Conservation (phyloP, 2,113 vertebrate genomes). For the Brachypodius melanocephalos region DNA sequence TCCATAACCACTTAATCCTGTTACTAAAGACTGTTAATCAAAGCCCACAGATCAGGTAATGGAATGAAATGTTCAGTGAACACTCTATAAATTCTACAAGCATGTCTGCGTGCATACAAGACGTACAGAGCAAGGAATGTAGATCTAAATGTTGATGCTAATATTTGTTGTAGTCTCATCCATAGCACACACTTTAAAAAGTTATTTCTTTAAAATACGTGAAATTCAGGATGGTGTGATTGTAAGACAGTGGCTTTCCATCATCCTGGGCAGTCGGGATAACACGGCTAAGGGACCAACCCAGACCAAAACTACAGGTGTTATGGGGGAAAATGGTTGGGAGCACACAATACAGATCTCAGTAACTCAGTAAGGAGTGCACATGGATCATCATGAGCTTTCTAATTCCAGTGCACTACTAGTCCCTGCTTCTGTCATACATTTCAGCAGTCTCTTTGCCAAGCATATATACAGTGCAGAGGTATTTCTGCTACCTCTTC, state of each 20-base stretch:
- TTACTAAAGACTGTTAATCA: neutral
- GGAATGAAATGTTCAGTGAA: neutral
- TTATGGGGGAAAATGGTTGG: neutral
- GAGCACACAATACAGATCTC: neutral
- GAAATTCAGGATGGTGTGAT: neutral
- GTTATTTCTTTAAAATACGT: neutral
- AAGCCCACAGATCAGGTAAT: neutral
- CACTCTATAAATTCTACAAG: neutral
- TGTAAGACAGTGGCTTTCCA: neutral
- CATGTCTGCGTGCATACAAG: neutral
- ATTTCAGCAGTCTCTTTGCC: neutral
- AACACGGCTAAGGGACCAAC: neutral
- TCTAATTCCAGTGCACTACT: neutral
- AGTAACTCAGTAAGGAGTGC: neutral
- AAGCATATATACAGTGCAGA: neutral
- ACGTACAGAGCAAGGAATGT: neutral
- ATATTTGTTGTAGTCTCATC: neutral
- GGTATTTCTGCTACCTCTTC: neutral
- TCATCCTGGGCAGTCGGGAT: neutral
- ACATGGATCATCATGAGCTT: neutral
- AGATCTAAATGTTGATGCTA: neutral
- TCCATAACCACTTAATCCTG: neutral
- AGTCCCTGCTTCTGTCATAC: neutral
- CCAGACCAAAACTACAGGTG: neutral
- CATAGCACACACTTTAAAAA: neutral